Percentiles rank a stretch among this genome's conserved stretches.
phyloP scores from a whole-genome alignment of 1,140 invertebrate genomes.

The Himalopsyche phryganea region DNA sequence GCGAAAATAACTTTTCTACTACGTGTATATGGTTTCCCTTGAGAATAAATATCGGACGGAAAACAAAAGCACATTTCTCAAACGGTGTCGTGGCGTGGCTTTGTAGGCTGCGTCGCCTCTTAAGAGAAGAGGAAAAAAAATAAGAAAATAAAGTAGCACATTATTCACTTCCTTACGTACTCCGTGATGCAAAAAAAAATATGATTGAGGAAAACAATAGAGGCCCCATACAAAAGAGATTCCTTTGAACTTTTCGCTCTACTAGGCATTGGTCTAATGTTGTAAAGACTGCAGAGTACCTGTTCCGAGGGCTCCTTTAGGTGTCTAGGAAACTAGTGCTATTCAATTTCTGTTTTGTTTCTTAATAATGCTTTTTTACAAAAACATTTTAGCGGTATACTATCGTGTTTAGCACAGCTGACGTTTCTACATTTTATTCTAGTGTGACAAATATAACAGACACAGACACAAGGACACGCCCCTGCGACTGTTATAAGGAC shows the following conservation, averaged over 20 bases:
- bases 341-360: no score
- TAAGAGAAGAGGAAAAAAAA: neutral
- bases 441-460: no score
- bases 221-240: neutral
- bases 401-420: no score
- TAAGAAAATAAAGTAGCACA: neutral
- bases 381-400: no score
- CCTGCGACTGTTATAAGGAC: no score
- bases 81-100: neutral
- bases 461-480: no score
- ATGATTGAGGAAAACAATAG: slow-evolving; percentile 6
- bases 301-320: no score
- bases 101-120: neutral
- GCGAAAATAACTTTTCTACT: no score
- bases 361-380: no score
- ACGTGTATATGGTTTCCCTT: neutral
- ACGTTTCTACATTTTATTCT: no score
- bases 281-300: neutral
- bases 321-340: no score
- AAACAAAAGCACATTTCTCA: slow-evolving; percentile 3
- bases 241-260: neutral
- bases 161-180: slow-evolving; percentile 4
- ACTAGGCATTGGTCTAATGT: neutral
- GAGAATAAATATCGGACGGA: neutral
- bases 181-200: neutral